Evolutionary conservation across 2,797 vertebrate genomes (phyloP), one percentile per base, ranked within the genome.

Genomic region (Pangasius larnaudii): DNA sequence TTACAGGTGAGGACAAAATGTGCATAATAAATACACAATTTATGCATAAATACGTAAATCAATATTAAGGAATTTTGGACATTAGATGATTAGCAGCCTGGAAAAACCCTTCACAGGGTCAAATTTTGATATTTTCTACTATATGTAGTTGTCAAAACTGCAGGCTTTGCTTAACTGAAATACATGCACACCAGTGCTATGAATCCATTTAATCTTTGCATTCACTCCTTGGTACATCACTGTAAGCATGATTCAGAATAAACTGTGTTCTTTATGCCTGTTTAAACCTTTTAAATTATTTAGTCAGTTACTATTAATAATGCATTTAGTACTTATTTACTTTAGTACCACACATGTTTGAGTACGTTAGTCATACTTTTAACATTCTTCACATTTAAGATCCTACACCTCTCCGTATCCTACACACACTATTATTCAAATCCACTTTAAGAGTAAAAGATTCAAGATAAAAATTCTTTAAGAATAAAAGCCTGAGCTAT

Each of bases 1-100:
- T 6, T 99, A 99, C 90, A 99, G 98, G 98, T 96, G 92, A 39
- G 49, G 46, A 33, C 30, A 14, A 56, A 65, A 65, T 58, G 42
- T 39, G 42, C 39, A 46, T 42, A 36, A 36, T 69, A 24, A 42
- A 72, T 42, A 3, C 24, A 49, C 42, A 51, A 8, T 72, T 22
- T 30, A n/a, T 77, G 27, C 10, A 18, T 75, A 75, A 27, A 75
- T 49, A 49, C 14, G 42, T 75, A 75, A 75, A n/a, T 49, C 1
- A 71, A 39, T 9, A 39, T 22, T 19, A 22, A 22, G 42, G 16
- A 49, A 27, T 75, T 49, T 27, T 74, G 69, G 8, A 10, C 9
- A 19, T 22, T 22, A 33, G 16, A 71, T 72, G 11, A 74, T 74
- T 42, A 22, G 59, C 8, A 3, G 27, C 11, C 11, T 65, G 27